Evolutionary conservation across 2,113 vertebrate species (phyloP), one percentile per base, ranked within the genome.

Genomic region (Datnioides undecimradiatus): DNA sequence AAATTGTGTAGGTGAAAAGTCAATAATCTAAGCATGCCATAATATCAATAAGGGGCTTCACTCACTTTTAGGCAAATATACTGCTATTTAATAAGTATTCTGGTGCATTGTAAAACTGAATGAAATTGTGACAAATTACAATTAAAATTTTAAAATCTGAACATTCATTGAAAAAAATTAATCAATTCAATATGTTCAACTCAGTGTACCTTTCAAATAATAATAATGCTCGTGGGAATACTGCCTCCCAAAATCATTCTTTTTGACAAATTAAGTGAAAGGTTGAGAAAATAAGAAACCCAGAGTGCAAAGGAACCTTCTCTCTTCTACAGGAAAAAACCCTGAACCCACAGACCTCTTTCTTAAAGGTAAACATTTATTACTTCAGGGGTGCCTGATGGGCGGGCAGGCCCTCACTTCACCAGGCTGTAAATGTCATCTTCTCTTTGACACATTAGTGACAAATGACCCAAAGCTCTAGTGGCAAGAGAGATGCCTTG

Each of bases 311-410:
- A 95, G 93, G 93, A 95, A 95, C 94, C 94, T 93, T 84, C 73
- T 73, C 63, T 73, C 79, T 33, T 73, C 38, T 23, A 46, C n/a
- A 80, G 96, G 95, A 96, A 79, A 73, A 95, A 96, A 96, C 94
- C 85, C 90, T 75, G 94, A 96, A 96, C 95, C 95, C 95, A 94
- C 93, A 92, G 94, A 94, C 94, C 94, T 95, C 94, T 96, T 96
- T 97, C 95, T 95, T 96, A 96, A 97, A 97, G 96, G 96, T 97
- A 98, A 98, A 97, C 97, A 97, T 96, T 97, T 97, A 97, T 99
- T 97, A 97, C 96, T 96, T 97, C 94, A 94, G 96, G 85, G 95
- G 95, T 96, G 95, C 95, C 95, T 94, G 94, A 93, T 94, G 94
- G 96, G 96, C 96, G 96, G 95, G 93, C 95, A 96, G 96, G 95